Percentiles rank a stretch among this genome's conserved stretches.
These are phyloP conservation scores for Drosophila truncata DNA, from an alignment of 1,140 invertebrate species.

Conservation along the genomic window DNA sequence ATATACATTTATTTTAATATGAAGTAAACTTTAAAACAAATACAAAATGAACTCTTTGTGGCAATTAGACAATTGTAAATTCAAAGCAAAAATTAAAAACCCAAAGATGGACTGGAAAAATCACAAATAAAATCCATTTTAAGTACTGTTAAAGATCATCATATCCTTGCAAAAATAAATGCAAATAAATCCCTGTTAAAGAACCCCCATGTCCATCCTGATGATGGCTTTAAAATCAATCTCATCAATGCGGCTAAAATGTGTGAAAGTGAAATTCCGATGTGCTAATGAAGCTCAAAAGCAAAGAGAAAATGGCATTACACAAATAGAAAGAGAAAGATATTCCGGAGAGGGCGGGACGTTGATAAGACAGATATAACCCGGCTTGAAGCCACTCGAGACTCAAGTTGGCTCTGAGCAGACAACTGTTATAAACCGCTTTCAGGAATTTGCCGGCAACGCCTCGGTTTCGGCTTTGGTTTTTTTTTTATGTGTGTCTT, in stretches of 20 bases:
- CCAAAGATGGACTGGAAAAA: neutral
- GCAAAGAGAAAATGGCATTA: conserved; percentile 68
- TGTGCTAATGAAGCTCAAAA: conserved; percentile 49
- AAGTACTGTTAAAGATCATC: neutral
- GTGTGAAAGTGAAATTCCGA: conserved; percentile 72
- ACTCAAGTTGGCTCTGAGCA: conserved; percentile 46
- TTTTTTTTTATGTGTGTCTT: conserved; percentile 8
- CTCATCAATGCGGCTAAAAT: conserved; percentile 44
- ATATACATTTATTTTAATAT: neutral
- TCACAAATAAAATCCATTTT: neutral
- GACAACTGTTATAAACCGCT: conserved; percentile 65
- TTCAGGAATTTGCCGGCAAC: conserved; percentile 51
- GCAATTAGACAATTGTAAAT: neutral
- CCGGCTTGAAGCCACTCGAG: conserved; percentile 25
- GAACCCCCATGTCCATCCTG: neutral
- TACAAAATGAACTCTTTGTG: neutral
- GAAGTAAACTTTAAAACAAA: neutral
- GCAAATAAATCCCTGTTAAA: neutral
- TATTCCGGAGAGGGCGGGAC: conserved; percentile 36
- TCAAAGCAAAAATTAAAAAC: no score
- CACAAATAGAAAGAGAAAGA: conserved; percentile 49
- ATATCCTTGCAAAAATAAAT: no score
- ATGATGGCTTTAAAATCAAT: conserved; percentile 30
- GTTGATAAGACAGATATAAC: conserved; percentile 54
- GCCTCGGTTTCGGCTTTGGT: conserved; percentile 36